phyloP scores from a whole-genome alignment of 2,113 vertebrate species.

The Mixornis gularis region DNA sequence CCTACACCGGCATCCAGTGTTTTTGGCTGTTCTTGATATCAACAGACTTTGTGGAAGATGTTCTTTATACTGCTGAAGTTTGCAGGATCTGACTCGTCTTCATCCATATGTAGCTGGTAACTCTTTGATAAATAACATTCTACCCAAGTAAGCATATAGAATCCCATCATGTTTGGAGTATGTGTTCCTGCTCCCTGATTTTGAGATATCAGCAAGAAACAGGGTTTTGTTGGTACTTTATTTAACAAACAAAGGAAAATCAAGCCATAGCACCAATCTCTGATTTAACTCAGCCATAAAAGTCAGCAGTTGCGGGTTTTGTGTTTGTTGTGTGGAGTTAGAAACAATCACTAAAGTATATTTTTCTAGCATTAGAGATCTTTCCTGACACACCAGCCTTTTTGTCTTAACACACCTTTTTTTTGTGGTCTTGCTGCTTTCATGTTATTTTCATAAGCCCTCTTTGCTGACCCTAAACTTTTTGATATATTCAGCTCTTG shows the following conservation, averaged over 20 bases:
- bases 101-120: background rate
- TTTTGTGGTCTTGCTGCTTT: constrained; percentile 1
- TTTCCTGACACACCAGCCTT: background rate
- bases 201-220: background rate
- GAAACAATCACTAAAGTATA: background rate
- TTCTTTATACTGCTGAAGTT: background rate
- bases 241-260: background rate
- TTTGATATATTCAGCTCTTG: constrained; percentile 8
- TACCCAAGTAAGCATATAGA: background rate
- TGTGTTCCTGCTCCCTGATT: background rate
- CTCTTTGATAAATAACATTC: background rate
- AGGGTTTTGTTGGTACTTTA: background rate
- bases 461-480: constrained; percentile 29
- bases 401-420: background rate
- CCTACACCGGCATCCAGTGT: background rate
- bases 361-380: background rate
- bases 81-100: constrained; percentile 2
- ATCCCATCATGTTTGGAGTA: background rate
- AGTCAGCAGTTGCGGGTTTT: background rate
- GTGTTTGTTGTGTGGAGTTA: background rate
- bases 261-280: background rate
- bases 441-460: constrained; percentile 25
- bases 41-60: background rate
- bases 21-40: background rate
- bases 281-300: background rate